These are phyloP conservation scores for Gopherus evgoodei DNA, from an alignment of 2,113 vertebrate species.

Conservation along the genomic window DNA sequence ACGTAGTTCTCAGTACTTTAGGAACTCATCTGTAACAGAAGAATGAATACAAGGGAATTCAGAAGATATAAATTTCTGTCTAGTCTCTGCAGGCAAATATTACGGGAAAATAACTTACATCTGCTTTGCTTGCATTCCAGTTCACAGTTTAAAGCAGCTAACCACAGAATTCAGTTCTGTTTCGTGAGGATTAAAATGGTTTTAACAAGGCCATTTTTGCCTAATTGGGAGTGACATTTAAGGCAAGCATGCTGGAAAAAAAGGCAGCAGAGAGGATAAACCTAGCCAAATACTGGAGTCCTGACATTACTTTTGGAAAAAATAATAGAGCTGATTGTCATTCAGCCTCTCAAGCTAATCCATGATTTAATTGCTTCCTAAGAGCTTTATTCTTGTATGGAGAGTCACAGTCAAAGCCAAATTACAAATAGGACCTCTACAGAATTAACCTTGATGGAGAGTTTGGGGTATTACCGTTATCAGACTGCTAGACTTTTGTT, in stretches of 20 bases:
- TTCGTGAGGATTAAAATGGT: constrained; percentile 34
- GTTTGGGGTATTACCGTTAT: accelerated
- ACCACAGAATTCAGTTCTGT: constrained; percentile 3
- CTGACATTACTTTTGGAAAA: background rate
- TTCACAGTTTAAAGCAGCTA: constrained; percentile 8
- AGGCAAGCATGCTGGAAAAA: constrained; percentile 33
- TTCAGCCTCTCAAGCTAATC: background rate
- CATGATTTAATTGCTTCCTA: constrained; percentile 33
- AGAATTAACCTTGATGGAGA: background rate
- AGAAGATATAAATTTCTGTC: background rate
- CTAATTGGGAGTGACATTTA: constrained; percentile 19
- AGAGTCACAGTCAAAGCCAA: background rate
- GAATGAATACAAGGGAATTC: background rate
- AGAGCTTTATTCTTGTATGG: background rate
- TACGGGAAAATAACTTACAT: background rate
- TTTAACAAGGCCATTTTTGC: constrained; percentile 18
- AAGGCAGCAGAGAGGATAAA: background rate
- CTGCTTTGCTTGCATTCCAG: constrained; percentile 19
- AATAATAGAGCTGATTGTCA: background rate
- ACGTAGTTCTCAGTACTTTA: background rate
- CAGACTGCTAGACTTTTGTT: background rate
- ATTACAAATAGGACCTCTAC: background rate
- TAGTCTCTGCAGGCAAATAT: background rate
- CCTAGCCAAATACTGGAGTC: background rate
- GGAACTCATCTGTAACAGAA: background rate